phyloP scores from a whole-genome alignment of 1,140 invertebrate genomes.

The Calliopsis andreniformis region DNA sequence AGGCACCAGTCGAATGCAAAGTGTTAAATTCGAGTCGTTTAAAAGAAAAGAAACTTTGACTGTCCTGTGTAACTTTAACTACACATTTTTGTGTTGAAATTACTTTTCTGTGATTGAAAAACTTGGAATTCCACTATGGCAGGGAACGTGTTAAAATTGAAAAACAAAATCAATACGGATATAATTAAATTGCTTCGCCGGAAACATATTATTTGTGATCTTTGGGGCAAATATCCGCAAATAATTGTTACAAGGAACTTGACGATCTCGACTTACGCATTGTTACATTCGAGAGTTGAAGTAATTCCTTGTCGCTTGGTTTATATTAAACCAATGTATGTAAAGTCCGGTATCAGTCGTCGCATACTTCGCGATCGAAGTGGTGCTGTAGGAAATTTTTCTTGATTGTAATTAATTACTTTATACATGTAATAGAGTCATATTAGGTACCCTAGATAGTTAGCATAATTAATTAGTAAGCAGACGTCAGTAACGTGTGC shows the following conservation, averaged over 20 bases:
- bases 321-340: slow-evolving; percentile 73
- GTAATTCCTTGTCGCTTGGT: slow-evolving; percentile 53
- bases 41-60: too few species aligned
- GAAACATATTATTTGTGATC: too few species aligned
- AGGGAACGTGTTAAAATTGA: too few species aligned
- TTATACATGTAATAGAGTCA: neutral
- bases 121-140: too few species aligned
- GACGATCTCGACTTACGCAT: slow-evolving; percentile 3
- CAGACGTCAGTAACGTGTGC: too few species aligned
- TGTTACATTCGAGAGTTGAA: neutral
- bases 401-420: slow-evolving; percentile 18
- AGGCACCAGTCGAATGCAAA: too few species aligned
- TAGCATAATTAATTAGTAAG: neutral
- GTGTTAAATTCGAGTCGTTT: too few species aligned
- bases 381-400: slow-evolving; percentile 37
- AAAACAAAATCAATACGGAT: too few species aligned
- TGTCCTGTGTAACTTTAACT: too few species aligned
- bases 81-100: too few species aligned
- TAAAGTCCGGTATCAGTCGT: slow-evolving; percentile 4
- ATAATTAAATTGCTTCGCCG: too few species aligned
- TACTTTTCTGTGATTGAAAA: too few species aligned
- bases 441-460: neutral
- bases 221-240: neutral
- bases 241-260: slow-evolving; percentile 1
- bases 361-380: slow-evolving; percentile 34